Percentiles rank a stretch among this genome's conserved stretches.
Evolutionary conservation across 2,797 vertebrate species (phyloP).

Genomic region (Enteromius unitaeniatus): DNA sequence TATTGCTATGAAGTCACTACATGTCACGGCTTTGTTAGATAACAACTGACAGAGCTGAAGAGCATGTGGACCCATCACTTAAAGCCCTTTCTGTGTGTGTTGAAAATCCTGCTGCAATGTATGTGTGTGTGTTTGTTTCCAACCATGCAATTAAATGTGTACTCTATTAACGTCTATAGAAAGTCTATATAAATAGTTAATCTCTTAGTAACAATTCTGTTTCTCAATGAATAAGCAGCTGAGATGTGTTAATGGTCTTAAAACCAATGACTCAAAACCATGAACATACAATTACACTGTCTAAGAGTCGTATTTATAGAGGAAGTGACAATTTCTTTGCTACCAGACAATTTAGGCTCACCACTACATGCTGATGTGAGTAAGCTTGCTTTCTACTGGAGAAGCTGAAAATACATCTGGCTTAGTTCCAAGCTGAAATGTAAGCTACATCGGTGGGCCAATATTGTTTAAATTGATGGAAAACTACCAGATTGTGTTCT

Average conservation of each 20-base stretch:
- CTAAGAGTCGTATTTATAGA: constrained; percentile 36
- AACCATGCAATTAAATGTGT: not conserved
- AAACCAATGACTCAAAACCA: constrained; percentile 45
- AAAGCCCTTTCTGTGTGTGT: constrained; percentile 3
- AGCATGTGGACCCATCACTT: constrained; percentile 2
- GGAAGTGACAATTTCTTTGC: constrained; percentile 34
- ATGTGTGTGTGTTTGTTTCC: not conserved
- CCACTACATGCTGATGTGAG: constrained; percentile 13
- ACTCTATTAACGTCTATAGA: not conserved
- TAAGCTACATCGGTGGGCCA: not conserved
- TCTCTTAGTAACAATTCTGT: constrained; percentile 8
- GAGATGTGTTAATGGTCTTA: constrained; percentile 29
- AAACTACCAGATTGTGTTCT: constrained; percentile 32
- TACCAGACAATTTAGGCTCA: constrained; percentile 19
- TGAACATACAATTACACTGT: constrained; percentile 32
- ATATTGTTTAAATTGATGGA: constrained; percentile 13
- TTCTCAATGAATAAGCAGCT: constrained; percentile 9
- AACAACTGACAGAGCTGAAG: not conserved
- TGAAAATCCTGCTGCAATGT: not conserved
- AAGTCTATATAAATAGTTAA: not conserved
- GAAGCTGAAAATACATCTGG: constrained; percentile 7
- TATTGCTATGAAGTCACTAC: not conserved
- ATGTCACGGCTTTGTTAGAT: constrained; percentile 27
- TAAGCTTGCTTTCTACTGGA: constrained; percentile 3
- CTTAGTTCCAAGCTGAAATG: not conserved